These are phyloP conservation scores for Parazoanthus atlanticus DNA, from an alignment of 92 coral and sea anemone species.

Conservation along the genomic window DNA sequence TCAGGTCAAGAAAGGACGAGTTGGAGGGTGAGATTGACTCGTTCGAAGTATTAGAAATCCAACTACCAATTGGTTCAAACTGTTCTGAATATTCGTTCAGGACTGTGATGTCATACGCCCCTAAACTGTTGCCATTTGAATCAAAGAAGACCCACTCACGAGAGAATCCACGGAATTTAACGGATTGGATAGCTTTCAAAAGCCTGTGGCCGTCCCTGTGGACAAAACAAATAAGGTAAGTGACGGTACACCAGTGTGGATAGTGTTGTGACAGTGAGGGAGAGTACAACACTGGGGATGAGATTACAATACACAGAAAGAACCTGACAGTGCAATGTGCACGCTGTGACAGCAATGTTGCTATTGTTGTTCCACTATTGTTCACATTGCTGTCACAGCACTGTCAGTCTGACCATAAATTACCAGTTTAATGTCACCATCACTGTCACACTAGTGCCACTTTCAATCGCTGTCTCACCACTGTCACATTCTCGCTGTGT, in stretches of 20 bases:
- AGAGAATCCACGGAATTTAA: constrained; percentile 65
- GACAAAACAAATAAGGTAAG: not conserved
- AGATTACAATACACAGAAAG: no score
- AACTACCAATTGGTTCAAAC: constrained; percentile 70
- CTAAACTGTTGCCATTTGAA: constrained; percentile 74
- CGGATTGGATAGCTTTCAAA: constrained; percentile 68
- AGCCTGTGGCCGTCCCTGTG: constrained; percentile 60
- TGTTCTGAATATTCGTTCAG: constrained; percentile 65
- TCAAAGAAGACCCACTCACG: constrained; percentile 82
- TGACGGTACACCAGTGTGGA: not conserved
- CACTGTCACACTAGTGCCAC: not conserved
- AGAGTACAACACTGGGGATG: no score
- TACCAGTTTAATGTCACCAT: not conserved
- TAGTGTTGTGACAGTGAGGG: not conserved
- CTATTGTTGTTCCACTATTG: not conserved
- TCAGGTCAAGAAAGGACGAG: constrained; percentile 59
- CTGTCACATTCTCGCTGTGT: not conserved
- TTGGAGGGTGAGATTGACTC: constrained; percentile 50
- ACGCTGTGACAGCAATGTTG: not conserved
- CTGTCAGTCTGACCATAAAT: not conserved
- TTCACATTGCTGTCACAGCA: not conserved
- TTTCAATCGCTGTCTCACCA: not conserved
- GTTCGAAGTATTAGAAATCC: constrained; percentile 67
- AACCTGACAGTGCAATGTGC: not conserved
- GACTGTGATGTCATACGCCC: constrained; percentile 75